Evolutionary conservation across 2,797 vertebrate genomes (phyloP).

Genomic region (Pseudotriccus pelzelni): DNA sequence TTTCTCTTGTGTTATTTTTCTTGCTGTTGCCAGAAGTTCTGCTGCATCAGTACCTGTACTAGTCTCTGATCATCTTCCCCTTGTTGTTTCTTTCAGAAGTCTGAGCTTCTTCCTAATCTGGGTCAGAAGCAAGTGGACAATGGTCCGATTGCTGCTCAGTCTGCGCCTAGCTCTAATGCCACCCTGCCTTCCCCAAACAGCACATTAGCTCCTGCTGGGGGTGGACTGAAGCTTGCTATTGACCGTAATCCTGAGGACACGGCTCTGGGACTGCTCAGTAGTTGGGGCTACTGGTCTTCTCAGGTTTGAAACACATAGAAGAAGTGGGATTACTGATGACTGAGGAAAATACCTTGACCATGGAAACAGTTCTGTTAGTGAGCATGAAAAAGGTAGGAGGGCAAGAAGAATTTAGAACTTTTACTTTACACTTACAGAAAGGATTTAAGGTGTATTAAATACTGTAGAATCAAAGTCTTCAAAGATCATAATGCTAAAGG

Average conservation of each 20-base stretch:
- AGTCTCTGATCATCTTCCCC: not conserved
- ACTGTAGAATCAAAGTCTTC: not conserved
- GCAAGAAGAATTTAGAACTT: not conserved
- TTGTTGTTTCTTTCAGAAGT: not conserved
- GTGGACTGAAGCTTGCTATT: not conserved
- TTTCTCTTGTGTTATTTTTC: not conserved
- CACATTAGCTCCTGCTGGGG: not conserved
- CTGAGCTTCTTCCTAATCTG: not conserved
- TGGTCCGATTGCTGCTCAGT: not conserved
- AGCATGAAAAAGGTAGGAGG: not conserved
- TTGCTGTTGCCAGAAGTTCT: not conserved
- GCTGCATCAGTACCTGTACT: not conserved
- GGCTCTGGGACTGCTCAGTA: not conserved
- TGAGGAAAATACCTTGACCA: not conserved
- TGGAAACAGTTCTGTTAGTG: not conserved
- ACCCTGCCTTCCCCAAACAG: not conserved
- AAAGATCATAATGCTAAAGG: not conserved
- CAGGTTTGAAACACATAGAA: not conserved
- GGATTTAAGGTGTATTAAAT: not conserved
- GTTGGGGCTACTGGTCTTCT: not conserved
- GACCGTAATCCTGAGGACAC: not conserved
- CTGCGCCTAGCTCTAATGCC: not conserved
- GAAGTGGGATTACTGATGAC: not conserved
- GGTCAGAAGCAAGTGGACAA: not conserved
- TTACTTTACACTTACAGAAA: not conserved